Conservation (phyloP, 2,888 invertebrate genomes). For the Minunthozetes semirufus region DNA sequence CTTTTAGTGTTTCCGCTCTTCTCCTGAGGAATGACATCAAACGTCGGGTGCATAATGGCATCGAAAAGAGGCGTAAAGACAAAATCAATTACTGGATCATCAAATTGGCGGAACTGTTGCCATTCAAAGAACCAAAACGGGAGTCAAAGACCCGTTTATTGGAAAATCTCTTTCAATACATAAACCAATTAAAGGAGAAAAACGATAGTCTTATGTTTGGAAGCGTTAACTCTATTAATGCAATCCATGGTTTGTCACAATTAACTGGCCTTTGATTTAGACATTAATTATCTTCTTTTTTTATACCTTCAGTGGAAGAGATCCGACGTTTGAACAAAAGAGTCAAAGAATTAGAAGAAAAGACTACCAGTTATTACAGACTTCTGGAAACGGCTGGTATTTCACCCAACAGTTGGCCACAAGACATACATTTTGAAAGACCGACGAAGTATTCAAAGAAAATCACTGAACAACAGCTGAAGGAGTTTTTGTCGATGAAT, state of each 20-base stretch:
- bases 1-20: neutral
- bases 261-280: conserved; percentile 1
- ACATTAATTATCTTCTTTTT: conserved; percentile 41
- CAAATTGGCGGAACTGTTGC: conserved; percentile 42
- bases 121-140: conserved; percentile 40
- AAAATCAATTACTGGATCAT: conserved; percentile 45
- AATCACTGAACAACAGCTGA: conserved; percentile 33
- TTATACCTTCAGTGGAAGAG: conserved; percentile 42
- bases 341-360: conserved; percentile 42
- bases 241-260: conserved; percentile 42
- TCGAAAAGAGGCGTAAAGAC: conserved; percentile 47
- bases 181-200: conserved; percentile 46
- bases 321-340: conserved; percentile 19
- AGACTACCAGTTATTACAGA: conserved; percentile 45
- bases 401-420: conserved; percentile 37
- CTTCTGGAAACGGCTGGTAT: conserved; percentile 46
- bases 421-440: conserved; percentile 39
- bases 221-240: conserved; percentile 41
- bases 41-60: conserved; percentile 41
- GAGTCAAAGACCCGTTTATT: conserved; percentile 44
- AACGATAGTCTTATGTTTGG: conserved; percentile 44
- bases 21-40: conserved; percentile 30
- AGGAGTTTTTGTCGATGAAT: conserved; percentile 6
- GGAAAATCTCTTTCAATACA: conserved; percentile 47
- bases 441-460: conserved; percentile 39